These are phyloP conservation scores for Phaethon lepturus DNA, from an alignment of 2,113 vertebrate species.

Conservation along the genomic window DNA sequence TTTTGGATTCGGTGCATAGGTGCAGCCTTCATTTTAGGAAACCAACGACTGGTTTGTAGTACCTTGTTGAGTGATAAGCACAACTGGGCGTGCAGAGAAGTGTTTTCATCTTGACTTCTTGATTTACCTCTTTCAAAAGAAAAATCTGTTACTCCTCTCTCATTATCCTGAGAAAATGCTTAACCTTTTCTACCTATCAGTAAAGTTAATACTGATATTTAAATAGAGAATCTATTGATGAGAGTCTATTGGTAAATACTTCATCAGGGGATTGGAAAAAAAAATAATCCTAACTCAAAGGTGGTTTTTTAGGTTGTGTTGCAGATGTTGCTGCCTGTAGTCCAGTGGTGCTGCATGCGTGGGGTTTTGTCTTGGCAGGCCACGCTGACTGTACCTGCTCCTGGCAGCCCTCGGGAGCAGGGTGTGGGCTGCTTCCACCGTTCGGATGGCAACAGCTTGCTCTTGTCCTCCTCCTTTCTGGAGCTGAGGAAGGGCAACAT, in stretches of 20 bases:
- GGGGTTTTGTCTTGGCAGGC: not conserved
- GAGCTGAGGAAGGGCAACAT: not conserved
- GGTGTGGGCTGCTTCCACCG: not conserved
- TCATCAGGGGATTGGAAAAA: not conserved
- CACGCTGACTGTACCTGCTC: fast-evolving
- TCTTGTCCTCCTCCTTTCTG: not conserved
- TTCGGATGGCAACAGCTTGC: not conserved
- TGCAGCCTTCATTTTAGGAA: not conserved
- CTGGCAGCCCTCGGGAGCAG: not conserved
- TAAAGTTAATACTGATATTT: not conserved
- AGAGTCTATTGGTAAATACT: not conserved
- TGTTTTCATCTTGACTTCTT: not conserved
- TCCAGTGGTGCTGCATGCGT: fast-evolving
- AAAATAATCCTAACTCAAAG: fast-evolving
- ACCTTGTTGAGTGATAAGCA: not conserved
- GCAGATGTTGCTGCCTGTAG: not conserved
- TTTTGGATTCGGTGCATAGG: fast-evolving
- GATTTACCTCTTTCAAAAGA: not conserved
- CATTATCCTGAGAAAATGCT: not conserved
- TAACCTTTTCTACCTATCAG: not conserved
- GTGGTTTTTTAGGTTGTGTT: fast-evolving
- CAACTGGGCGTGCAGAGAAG: not conserved
- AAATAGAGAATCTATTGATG: not conserved
- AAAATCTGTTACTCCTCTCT: not conserved
- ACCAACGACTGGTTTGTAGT: not conserved